Conservation (phyloP, 2,797 vertebrate genomes). For the Cuniculus paca region DNA sequence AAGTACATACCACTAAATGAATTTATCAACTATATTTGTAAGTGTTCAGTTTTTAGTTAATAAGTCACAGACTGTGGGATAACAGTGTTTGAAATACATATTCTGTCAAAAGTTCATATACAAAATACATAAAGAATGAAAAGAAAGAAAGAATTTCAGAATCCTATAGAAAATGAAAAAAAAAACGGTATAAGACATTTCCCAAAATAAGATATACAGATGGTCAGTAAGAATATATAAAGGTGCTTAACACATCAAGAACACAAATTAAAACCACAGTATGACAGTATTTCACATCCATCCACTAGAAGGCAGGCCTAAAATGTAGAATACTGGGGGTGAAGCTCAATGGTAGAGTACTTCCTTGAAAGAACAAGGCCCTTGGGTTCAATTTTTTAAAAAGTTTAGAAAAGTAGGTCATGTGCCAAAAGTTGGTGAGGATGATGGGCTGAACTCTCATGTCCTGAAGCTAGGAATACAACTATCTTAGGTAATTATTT, state of each 20-base stretch:
- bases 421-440: background rate
- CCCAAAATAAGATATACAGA: background rate
- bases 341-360: background rate
- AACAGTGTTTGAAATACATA: background rate
- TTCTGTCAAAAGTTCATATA: background rate
- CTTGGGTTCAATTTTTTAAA: background rate
- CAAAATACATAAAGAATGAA: background rate
- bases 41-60: background rate
- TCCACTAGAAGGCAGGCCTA: background rate
- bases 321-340: background rate
- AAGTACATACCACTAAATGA: background rate
- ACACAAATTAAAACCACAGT: background rate
- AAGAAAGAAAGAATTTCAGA: background rate
- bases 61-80: background rate
- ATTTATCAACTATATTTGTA: background rate
- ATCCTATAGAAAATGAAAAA: background rate
- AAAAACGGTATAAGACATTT: background rate
- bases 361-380: background rate
- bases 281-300: background rate
- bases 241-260: background rate
- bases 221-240: background rate
- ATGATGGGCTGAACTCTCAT: background rate
- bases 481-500: background rate
- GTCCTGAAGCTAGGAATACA: background rate
- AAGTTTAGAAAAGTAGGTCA: background rate